Evolutionary conservation across 2,113 vertebrate species (phyloP), one percentile per base, ranked within the genome.

Genomic region (Rallus limicola): DNA sequence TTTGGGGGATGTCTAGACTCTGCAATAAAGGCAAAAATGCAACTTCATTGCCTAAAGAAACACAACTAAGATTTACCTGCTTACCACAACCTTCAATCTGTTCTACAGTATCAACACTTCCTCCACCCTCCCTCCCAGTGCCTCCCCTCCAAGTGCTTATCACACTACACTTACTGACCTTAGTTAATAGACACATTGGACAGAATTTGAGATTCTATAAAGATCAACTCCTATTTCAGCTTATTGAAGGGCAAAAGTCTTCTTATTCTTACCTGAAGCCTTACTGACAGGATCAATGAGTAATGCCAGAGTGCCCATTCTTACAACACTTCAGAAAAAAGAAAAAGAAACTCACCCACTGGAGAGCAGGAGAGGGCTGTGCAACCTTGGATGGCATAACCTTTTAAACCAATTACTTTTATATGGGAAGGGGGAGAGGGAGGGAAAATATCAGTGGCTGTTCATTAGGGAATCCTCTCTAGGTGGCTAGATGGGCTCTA

Each of bases 121-220:
- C 2, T 13, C 8, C 2, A 1, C 6, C 4, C 48, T 48, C 48
- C 48, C 48, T 48, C 21, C 21, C 48, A 48, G 48, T 10, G 21
- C 11, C 48, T 48, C 21, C 48, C 48, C 48, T 48, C 48, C 48
- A 48, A 48, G 48, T 48, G 48, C 48, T 48, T 48, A 23, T 48
- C 48, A 21, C 40, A 21, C 36, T 55, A 4, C 28, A 60, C 33
- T 95, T 75, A 31, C 53, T 74, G n/a, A 86, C 9, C 19, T 67
- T 55, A 75, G 55, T 34, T 56, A 62, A 85, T 7, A 68, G 5
- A 33, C 1, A 1, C 0, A 0, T 33, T 48, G 33, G 68, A 58
- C 36, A 77, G 34, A 80, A 65, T 44, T 52, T 36, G 26, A 67
- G 21, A 65, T 40, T 38, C 58, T 58, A 25, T 20, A 18, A 72